Percentiles rank a stretch among this genome's conserved stretches.
phyloP scores from a whole-genome alignment of 1,140 invertebrate genomes.

The Mactra quadrangularis region DNA sequence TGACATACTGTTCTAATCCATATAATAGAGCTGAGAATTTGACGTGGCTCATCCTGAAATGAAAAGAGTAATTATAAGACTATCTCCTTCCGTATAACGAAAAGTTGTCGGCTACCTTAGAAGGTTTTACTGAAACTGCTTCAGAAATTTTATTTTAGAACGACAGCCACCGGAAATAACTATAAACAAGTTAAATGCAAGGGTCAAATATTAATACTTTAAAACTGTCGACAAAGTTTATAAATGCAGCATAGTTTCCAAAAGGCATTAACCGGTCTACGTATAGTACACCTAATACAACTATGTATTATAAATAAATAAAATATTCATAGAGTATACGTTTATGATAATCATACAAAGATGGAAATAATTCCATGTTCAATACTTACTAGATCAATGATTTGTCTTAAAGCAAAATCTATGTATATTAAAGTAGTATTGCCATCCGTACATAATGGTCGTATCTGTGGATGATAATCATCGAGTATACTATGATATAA shows the following conservation, averaged over 20 bases:
- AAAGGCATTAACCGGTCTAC: background rate
- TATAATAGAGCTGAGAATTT: conserved; percentile 63
- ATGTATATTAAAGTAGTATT: background rate
- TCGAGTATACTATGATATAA: background rate
- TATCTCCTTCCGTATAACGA: no score
- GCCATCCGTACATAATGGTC: background rate
- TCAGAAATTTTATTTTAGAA: background rate
- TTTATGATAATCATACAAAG: no score
- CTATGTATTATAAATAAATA: no score
- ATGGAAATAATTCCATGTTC: no score
- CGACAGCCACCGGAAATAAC: background rate
- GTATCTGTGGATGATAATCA: conserved; percentile 2
- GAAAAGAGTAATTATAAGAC: no score
- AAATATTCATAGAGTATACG: no score
- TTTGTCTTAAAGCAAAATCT: conserved; percentile 35
- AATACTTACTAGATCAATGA: conserved; percentile 32
- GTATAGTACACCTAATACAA: no score
- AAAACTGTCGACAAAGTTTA: background rate
- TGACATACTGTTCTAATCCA: conserved; percentile 71
- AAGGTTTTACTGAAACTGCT: background rate
- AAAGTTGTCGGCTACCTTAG: background rate
- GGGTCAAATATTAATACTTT: background rate
- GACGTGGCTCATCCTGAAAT: conserved; percentile 71
- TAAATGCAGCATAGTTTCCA: background rate
- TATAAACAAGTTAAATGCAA: background rate